These are phyloP conservation scores for Alcis repandata DNA, from an alignment of 2,888 invertebrate species.

Conservation along the genomic window DNA sequence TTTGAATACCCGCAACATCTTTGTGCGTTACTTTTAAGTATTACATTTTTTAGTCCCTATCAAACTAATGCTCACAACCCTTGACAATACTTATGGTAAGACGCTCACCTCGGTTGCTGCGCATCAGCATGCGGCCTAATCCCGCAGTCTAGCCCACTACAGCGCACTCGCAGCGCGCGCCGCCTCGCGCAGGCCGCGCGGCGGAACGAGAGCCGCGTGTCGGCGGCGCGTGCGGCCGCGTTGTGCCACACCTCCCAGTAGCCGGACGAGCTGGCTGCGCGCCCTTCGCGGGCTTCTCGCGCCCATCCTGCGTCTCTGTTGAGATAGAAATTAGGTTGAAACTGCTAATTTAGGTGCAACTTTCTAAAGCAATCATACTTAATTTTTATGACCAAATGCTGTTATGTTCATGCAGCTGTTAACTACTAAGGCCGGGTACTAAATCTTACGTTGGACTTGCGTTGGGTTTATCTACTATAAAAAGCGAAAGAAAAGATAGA, in stretches of 20 bases:
- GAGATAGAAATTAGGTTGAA: slow-evolving; percentile 7
- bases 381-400: too few species aligned
- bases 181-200: slow-evolving; percentile 87
- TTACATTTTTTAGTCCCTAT: too few species aligned
- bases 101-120: slow-evolving; percentile 89
- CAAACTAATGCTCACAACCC: too few species aligned
- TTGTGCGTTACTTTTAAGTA: too few species aligned
- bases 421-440: too few species aligned
- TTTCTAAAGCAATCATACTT: too few species aligned
- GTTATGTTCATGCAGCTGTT: too few species aligned
- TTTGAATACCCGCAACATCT: too few species aligned
- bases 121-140: slow-evolving; percentile 88
- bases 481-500: too few species aligned
- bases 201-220: slow-evolving; percentile 89
- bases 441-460: too few species aligned
- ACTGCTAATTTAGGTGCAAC: not conserved
- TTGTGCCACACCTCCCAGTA: slow-evolving; percentile 89
- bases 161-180: slow-evolving; percentile 89
- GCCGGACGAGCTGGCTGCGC: slow-evolving; percentile 67
- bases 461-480: too few species aligned
- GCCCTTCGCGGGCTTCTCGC: slow-evolving; percentile 77
- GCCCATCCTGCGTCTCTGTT: slow-evolving; percentile 76
- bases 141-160: slow-evolving; percentile 90
- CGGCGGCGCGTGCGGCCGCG: slow-evolving; percentile 80
- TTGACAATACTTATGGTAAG: not conserved